These are phyloP conservation scores for Peromyscus californicus DNA, from an alignment of 2,113 vertebrate species.

Conservation along the genomic window DNA sequence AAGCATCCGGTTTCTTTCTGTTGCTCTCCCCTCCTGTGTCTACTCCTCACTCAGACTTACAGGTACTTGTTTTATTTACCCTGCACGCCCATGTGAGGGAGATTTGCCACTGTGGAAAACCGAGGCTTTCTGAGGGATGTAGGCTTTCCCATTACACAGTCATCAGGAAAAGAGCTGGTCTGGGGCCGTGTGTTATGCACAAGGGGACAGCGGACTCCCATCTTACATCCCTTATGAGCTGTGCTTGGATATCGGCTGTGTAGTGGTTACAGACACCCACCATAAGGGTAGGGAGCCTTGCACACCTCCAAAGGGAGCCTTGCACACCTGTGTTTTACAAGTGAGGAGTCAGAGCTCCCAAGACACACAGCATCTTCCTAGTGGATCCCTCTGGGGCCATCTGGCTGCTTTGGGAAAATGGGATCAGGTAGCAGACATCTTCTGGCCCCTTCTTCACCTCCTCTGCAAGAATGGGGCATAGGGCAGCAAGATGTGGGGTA, in stretches of 20 bases:
- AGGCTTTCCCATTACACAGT: not conserved
- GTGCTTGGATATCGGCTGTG: accelerated
- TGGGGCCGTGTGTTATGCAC: not conserved
- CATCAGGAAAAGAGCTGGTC: not conserved
- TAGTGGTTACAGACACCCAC: not conserved
- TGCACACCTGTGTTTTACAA: not conserved
- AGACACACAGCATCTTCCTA: not conserved
- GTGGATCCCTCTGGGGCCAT: not conserved
- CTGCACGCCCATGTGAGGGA: not conserved
- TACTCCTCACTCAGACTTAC: not conserved
- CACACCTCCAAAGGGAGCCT: not conserved
- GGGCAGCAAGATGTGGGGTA: not conserved
- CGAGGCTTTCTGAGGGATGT: not conserved
- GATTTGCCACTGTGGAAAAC: not conserved
- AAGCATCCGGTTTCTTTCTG: not conserved
- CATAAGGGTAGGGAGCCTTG: not conserved
- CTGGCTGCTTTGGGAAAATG: not conserved
- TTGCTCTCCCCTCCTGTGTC: not conserved
- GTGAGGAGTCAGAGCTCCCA: not conserved
- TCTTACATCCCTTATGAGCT: accelerated
- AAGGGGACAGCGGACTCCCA: not conserved
- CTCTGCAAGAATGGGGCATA: conserved; percentile 33
- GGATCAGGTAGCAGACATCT: not conserved
- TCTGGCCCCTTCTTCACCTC: not conserved
- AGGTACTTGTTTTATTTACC: not conserved